Evolutionary conservation across 2,888 invertebrate genomes (phyloP), one percentile per base, ranked within the genome.

Genomic region (Tineola bisselliella): DNA sequence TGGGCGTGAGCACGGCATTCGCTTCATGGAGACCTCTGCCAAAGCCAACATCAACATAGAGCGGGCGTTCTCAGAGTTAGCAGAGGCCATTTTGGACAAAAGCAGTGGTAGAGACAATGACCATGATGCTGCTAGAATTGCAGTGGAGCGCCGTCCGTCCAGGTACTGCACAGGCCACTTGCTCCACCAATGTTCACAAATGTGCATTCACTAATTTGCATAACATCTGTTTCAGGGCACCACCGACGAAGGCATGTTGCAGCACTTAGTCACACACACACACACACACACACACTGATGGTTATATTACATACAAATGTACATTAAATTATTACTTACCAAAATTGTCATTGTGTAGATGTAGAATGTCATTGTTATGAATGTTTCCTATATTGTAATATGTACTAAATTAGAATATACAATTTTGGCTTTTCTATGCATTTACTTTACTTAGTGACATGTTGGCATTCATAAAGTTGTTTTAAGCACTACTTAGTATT

Each of bases 1-100:
- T 88, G 97, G 97, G 48, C 90, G 94, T 72, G 97, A 98, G 88
- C 97, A 98, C 87, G 90, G 94, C 70, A 97, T 98, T 79, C 91
- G 96, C 67, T 98, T 98, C 89, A 94, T 98, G 94, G 98, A 98
- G 90, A 98, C 98, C 62, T 97, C 97, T 65, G 98, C 98, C 64
- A 98, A 98, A 88, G 94, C 96, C 62, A 96, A 97, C 84, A 94
- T 97, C 73, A 98, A 98, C 88, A 97, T 98, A 74, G 98, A 98
- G 77, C 92, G 93, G 76, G 97, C 98, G 63, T 98, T 98, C 89
- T 93, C 94, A 74, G 95, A 97, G 87, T 88, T 98, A 77, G 95
- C 98, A 61, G 95, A 96, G 89, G 95, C 97, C 72, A 96, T 98
- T 83, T 89, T 97, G 72, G 95, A 96, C 84, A 98, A 97, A 89